phyloP scores from a whole-genome alignment of 2,113 vertebrate genomes.

The Zapornia atra region DNA sequence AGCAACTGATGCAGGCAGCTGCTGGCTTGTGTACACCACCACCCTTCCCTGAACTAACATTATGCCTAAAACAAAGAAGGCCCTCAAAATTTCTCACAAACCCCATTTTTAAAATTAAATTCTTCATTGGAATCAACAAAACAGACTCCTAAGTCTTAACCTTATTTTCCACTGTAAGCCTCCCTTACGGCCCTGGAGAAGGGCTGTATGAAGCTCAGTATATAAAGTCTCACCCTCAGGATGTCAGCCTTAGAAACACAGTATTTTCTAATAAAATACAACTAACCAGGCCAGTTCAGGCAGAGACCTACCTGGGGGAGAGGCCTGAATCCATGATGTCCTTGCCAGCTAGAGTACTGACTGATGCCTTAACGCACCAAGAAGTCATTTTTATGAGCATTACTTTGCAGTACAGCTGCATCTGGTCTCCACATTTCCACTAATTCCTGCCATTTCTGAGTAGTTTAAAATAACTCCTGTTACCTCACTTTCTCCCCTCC shows the following conservation, averaged over 20 bases:
- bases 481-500: slow-evolving; percentile 61
- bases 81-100: background rate
- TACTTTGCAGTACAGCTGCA: slow-evolving; percentile 49
- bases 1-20: background rate
- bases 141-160: background rate
- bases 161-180: background rate
- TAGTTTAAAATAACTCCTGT: slow-evolving; percentile 65
- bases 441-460: slow-evolving; percentile 51
- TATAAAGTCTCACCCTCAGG: background rate
- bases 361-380: background rate
- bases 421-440: slow-evolving; percentile 63
- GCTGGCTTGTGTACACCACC: background rate
- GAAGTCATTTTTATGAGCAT: slow-evolving; percentile 13
- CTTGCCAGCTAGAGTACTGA: slow-evolving; percentile 25
- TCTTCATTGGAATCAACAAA: background rate
- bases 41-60: background rate
- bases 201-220: background rate
- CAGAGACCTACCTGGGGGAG: background rate
- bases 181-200: background rate
- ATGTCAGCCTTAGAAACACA: background rate
- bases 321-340: background rate
- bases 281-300: background rate
- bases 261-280: slow-evolving; percentile 9
- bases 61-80: background rate
- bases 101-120: background rate